Percentiles rank a stretch among this genome's conserved stretches.
Conservation (phyloP, 2,888 invertebrate species). For the Melipona beecheii region DNA sequence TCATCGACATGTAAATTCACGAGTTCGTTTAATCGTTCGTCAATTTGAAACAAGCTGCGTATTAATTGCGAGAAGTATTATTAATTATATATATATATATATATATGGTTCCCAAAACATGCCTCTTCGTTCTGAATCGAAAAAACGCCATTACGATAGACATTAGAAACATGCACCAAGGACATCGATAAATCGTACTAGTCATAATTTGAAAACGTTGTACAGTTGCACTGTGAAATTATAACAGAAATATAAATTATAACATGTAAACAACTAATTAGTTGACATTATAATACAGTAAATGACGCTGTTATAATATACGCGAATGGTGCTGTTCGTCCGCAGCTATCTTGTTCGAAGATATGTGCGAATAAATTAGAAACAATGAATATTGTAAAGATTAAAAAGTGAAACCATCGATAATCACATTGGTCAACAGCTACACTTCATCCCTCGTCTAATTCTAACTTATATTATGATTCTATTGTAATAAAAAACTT, state of each 20-base stretch:
- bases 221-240: constrained; percentile 27
- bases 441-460: background rate
- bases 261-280: constrained; percentile 15
- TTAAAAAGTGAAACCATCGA: background rate
- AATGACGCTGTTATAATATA: background rate
- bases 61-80: background rate
- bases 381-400: background rate
- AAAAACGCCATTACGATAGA: constrained; percentile 1
- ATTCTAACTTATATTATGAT: background rate
- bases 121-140: background rate
- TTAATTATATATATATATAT: background rate
- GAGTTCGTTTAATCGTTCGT: background rate
- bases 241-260: constrained; percentile 12
- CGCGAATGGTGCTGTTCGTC: background rate
- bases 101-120: constrained; percentile 21
- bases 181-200: constrained; percentile 47
- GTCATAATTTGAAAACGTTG: constrained; percentile 50
- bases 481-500: background rate
- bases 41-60: background rate
- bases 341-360: background rate
- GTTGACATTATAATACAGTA: background rate
- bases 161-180: constrained; percentile 35
- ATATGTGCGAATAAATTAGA: background rate
- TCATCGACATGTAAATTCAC: background rate
- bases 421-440: background rate